Conservation (phyloP, 1,140 invertebrate species). For the Saxidomus purpurata region DNA sequence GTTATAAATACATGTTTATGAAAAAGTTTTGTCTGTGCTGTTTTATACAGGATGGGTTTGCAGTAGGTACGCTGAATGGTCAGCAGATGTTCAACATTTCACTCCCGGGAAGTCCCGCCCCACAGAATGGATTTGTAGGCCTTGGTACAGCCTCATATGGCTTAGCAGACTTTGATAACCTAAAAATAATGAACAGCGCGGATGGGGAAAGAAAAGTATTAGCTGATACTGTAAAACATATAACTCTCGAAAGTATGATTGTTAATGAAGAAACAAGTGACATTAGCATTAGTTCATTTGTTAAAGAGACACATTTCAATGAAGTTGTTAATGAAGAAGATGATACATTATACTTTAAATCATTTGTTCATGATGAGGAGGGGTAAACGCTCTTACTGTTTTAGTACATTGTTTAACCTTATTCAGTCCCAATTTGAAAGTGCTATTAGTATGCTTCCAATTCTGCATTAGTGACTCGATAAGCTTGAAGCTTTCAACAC, state of each 20-base stretch:
- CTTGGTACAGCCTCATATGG: conserved; percentile 79
- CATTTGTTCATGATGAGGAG: background rate
- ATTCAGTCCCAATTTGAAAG: too few species aligned
- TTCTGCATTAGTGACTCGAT: too few species aligned
- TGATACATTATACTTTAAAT: conserved; percentile 3
- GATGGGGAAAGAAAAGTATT: conserved; percentile 23
- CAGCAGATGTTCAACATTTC: conserved; percentile 68
- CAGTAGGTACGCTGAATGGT: conserved; percentile 69
- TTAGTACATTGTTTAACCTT: too few species aligned
- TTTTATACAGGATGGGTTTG: conserved; percentile 69
- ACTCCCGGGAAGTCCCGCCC: conserved; percentile 34
- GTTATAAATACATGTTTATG: too few species aligned
- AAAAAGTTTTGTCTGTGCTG: conserved; percentile 10
- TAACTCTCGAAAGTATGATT: background rate
- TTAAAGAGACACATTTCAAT: background rate
- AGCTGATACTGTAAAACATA: background rate
- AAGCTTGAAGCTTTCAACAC: too few species aligned
- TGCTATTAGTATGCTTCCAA: too few species aligned
- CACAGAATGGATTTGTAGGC: conserved; percentile 77
- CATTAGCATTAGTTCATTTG: background rate
- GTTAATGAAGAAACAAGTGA: background rate
- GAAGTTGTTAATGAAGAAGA: background rate
- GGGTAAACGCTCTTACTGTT: background rate
- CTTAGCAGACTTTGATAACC: conserved; percentile 80
- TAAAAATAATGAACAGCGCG: conserved; percentile 57